phyloP scores from a whole-genome alignment of 2,113 vertebrate genomes.

The Caloenas nicobarica region DNA sequence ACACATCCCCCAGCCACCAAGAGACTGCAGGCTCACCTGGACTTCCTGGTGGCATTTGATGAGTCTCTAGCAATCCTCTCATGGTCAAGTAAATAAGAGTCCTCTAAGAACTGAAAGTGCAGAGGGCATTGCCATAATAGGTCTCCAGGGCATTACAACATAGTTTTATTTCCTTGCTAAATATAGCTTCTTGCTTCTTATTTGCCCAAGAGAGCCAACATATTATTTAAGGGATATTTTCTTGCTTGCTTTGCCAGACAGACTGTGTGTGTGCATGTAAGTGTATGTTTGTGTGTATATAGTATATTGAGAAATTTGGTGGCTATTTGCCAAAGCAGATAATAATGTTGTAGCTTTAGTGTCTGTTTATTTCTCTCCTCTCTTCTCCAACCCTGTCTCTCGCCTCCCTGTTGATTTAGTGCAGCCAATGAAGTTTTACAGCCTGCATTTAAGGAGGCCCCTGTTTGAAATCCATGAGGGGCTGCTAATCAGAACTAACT shows the following conservation, averaged over 20 bases:
- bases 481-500: conserved; percentile 48
- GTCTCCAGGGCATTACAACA: conserved; percentile 17
- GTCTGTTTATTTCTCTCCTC: conserved; percentile 36
- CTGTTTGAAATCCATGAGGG: conserved; percentile 3
- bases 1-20: neutral
- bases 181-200: conserved; percentile 17
- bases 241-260: neutral
- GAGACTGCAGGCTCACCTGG: neutral
- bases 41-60: neutral
- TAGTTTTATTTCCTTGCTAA: conserved; percentile 43
- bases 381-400: neutral
- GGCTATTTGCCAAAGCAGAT: conserved; percentile 48
- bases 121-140: conserved; percentile 9
- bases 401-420: neutral
- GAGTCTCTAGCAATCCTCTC: neutral
- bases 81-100: conserved; percentile 5
- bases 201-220: neutral
- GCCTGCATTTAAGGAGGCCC: neutral
- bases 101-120: neutral
- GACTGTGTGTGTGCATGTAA: neutral
- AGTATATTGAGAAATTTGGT: neutral
- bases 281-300: neutral
- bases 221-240: neutral
- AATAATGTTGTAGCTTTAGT: conserved; percentile 28
- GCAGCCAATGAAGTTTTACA: conserved; percentile 38